Evolutionary conservation across 1,140 invertebrate species (phyloP).

Genomic region (Lycorma delicatula): DNA sequence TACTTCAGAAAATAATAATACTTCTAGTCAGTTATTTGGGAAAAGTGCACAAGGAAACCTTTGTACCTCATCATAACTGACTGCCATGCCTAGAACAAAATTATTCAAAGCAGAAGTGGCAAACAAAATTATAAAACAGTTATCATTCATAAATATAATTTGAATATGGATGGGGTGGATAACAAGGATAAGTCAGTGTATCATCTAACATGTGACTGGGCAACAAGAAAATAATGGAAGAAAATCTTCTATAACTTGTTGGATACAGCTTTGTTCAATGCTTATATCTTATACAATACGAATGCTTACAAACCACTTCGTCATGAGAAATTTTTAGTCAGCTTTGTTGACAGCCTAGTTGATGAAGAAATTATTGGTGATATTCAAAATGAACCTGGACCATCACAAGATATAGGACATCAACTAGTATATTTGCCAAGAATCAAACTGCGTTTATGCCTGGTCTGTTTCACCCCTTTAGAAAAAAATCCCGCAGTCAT

Average conservation of each 20-base stretch:
- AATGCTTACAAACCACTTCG: constrained; percentile 10
- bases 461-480: too few relatives aligned
- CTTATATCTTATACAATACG: constrained; percentile 10
- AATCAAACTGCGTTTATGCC: too few relatives aligned
- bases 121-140: not conserved
- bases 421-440: too few relatives aligned
- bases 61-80: constrained; percentile 9
- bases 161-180: constrained; percentile 12
- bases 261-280: constrained; percentile 9
- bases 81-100: constrained; percentile 6
- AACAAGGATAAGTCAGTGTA: constrained; percentile 9
- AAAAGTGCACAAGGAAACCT: constrained; percentile 12
- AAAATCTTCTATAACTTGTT: constrained; percentile 7
- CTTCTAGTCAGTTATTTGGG: constrained; percentile 4
- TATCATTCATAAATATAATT: constrained; percentile 11
- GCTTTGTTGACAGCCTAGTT: too few relatives aligned
- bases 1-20: constrained; percentile 6
- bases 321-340: too few relatives aligned
- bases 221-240: constrained; percentile 8
- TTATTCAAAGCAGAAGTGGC: constrained; percentile 5
- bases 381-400: too few relatives aligned
- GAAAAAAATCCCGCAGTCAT: too few relatives aligned
- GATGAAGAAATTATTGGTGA: too few relatives aligned
- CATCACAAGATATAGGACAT: too few relatives aligned
- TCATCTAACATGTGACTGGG: constrained; percentile 4